phyloP scores from a whole-genome alignment of 2,888 invertebrate genomes.

The Eucriotettix oculatus region DNA sequence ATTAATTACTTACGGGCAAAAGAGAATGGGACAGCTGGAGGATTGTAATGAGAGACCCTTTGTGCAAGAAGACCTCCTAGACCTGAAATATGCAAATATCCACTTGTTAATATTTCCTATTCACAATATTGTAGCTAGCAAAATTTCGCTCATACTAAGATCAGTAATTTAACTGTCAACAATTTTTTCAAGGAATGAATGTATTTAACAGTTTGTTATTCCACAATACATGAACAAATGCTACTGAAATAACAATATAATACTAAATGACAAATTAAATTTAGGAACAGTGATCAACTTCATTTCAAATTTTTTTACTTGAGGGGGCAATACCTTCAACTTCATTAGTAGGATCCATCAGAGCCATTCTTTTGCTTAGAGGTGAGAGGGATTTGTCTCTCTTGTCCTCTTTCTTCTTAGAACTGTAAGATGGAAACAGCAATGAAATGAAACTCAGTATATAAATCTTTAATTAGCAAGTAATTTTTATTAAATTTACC shows the following conservation, averaged over 20 bases:
- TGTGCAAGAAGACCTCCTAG: constrained; percentile 11
- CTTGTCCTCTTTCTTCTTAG: constrained; percentile 32
- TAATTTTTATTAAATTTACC: constrained; percentile 5
- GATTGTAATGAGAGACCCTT: constrained; percentile 13
- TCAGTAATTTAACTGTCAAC: too few relatives aligned
- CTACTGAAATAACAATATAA: too few relatives aligned
- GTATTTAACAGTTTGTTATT: too few relatives aligned
- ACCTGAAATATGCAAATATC: constrained; percentile 1
- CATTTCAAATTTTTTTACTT: background rate
- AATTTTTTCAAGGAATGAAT: too few relatives aligned
- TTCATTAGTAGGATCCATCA: constrained; percentile 40
- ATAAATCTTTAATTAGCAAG: background rate
- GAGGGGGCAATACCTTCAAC: constrained; percentile 18
- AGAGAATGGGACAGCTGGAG: constrained; percentile 13
- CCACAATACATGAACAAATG: too few relatives aligned
- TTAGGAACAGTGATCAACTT: too few relatives aligned
- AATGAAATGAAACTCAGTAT: background rate
- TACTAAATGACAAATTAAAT: too few relatives aligned
- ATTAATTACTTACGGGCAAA: constrained; percentile 13
- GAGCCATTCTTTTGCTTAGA: constrained; percentile 66
- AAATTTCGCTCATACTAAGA: too few relatives aligned
- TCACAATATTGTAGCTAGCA: too few relatives aligned
- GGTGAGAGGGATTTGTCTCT: constrained; percentile 62
- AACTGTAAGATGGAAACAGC: constrained; percentile 7
- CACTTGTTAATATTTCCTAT: too few relatives aligned